Evolutionary conservation across 2,888 invertebrate species (phyloP), one percentile per base, ranked within the genome.

Genomic region (Nephrotoma guestfalica): DNA sequence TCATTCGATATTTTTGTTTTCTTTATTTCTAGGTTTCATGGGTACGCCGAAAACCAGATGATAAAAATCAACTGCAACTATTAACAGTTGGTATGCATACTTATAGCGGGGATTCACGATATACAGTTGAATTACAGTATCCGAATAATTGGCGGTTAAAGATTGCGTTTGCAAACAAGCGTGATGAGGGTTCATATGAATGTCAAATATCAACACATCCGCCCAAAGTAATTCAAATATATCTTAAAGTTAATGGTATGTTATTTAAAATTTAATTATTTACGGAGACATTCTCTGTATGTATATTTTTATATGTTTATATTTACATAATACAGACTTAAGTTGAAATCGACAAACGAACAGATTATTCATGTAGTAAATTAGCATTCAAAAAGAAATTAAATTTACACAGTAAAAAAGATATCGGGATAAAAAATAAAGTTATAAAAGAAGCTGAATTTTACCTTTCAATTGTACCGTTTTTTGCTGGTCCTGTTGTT

Each of bases 71-170:
- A 88, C 92, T 95, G 89, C 94, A 94, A 89, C 90, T 95, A 86
- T 91, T 95, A 11, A 95, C 95, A 1, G 93, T 95, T 85, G 94
- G 95, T 71, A 92, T 93, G 88, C 94, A 94, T 87, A 94, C 94
- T 11, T 95, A 95, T 88, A 94, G 94, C 40, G 94, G 95, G 45
- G 95, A 95, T 90, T 91, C 93, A 57, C 93, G 94, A 91, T 94
- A 91, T 86, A 91, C 92, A 87, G 91, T 93, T 89, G 92, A 93
- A 89, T 93, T 93, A 89, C 93, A 93, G 89, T 93, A 93, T 89
- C 93, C 93, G 42, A 93, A 93, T 89, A 93, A 93, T 89, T 93
- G 93, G 93, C 92, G 93, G 86, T 91, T 93, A 88, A 92, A 93
- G 90, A 93, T 93, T 87, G 89, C 90, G 87, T 92, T 92, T 88